These are phyloP conservation scores for Artibeus jamaicensis DNA, from an alignment of 2,797 vertebrate genomes.

Conservation along the genomic window DNA sequence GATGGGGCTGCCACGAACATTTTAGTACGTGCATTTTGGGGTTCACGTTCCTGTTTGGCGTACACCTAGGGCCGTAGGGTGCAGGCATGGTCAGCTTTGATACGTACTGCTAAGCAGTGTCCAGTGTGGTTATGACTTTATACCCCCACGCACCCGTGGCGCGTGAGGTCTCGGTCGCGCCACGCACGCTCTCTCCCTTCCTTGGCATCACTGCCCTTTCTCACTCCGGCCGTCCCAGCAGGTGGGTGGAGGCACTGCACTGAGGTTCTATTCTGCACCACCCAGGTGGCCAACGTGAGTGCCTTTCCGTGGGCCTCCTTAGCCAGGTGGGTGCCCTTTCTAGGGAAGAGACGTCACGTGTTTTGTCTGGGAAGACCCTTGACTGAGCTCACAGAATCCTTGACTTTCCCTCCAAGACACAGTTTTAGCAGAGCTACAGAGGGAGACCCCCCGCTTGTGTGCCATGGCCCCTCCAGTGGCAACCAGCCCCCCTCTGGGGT, in stretches of 20 bases:
- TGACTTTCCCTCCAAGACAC: background rate
- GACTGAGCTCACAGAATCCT: background rate
- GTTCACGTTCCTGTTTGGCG: background rate
- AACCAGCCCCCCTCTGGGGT: background rate
- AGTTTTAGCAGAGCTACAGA: background rate
- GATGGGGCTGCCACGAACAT: background rate
- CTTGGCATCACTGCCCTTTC: background rate
- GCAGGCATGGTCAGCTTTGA: background rate
- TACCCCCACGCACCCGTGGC: accelerated
- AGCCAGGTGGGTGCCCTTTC: background rate
- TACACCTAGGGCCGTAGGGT: background rate
- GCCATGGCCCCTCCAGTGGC: background rate
- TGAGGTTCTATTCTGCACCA: background rate
- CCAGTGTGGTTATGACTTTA: background rate
- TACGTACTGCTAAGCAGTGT: background rate
- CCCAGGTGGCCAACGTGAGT: background rate
- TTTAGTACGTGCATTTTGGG: background rate
- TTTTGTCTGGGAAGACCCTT: background rate
- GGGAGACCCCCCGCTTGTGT: background rate
- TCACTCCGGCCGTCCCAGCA: background rate
- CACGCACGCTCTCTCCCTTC: accelerated
- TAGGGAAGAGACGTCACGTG: background rate
- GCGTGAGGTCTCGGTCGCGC: background rate
- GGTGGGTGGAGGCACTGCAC: background rate
- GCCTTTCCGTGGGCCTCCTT: background rate